Conservation (phyloP, 2,888 invertebrate species). For the Euzetes globulus region DNA sequence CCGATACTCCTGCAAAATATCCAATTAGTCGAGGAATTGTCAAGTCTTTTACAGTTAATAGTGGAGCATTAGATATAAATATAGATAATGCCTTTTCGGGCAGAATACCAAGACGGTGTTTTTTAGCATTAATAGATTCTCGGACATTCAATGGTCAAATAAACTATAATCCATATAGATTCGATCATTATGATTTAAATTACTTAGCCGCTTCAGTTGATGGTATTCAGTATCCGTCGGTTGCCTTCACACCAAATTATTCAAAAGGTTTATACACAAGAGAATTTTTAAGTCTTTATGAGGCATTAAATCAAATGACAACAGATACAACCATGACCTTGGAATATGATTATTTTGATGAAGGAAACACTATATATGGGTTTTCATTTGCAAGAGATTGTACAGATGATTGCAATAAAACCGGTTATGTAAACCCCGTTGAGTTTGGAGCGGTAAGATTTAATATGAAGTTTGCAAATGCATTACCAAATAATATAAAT, state of each 20-base stretch:
- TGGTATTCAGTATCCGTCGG: slow-evolving; percentile 6
- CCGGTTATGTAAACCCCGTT: slow-evolving; percentile 34
- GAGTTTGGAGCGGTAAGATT: slow-evolving; percentile 42
- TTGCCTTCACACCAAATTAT: neutral
- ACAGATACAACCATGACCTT: neutral
- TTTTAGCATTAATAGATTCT: neutral
- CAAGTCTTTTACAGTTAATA: neutral
- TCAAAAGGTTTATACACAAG: neutral
- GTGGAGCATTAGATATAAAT: neutral
- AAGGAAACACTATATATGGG: neutral
- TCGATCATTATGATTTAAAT: neutral
- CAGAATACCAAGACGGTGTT: neutral
- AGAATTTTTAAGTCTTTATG: slow-evolving; percentile 3
- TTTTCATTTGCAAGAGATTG: slow-evolving; percentile 39
- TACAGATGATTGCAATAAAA: slow-evolving; percentile 23
- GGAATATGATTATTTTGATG: neutral
- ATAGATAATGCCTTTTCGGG: neutral
- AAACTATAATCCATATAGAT: neutral
- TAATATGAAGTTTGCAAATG: slow-evolving; percentile 41
- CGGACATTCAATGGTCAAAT: neutral
- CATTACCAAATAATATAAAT: slow-evolving; percentile 41
- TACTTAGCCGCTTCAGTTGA: neutral
- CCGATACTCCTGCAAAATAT: neutral
- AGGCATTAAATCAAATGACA: slow-evolving; percentile 44
- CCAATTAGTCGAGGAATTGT: slow-evolving; percentile 1